A percentile compares a stretch with the other conserved stretches of the same genome.
These are phyloP conservation scores for Achatina immaculata DNA, from an alignment of 1,140 invertebrate species.

Conservation along the genomic window DNA sequence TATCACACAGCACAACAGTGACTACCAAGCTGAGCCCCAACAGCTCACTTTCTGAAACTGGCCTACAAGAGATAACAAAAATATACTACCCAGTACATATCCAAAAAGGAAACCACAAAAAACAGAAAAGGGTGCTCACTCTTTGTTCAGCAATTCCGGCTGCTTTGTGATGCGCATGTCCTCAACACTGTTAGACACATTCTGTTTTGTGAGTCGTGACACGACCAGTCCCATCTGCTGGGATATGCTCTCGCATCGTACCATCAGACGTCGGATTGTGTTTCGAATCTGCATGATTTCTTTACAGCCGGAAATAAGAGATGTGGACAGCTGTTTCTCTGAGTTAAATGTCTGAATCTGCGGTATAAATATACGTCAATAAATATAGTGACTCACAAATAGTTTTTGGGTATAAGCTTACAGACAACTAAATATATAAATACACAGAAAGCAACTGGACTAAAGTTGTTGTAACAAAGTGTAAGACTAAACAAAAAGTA, in stretches of 20 bases:
- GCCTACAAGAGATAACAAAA: too few relatives aligned
- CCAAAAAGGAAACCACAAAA: neutral
- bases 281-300: constrained; percentile 71
- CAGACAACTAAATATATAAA: neutral
- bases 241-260: constrained; percentile 72
- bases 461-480: too few relatives aligned
- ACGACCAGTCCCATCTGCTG: constrained; percentile 71
- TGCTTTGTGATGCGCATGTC: constrained; percentile 7
- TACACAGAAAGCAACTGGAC: too few relatives aligned
- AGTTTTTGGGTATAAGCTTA: too few relatives aligned
- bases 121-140: neutral
- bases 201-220: constrained; percentile 58
- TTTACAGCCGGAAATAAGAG: constrained; percentile 70
- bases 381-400: neutral
- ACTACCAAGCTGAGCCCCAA: too few relatives aligned
- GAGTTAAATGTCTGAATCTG: constrained; percentile 26
- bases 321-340: constrained; percentile 56
- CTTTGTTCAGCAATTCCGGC: constrained; percentile 29
- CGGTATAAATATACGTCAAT: constrained; percentile 1
- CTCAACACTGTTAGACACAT: neutral
- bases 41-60: too few relatives aligned
- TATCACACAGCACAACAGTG: too few relatives aligned
- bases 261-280: constrained; percentile 72
- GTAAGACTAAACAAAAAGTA: too few relatives aligned
- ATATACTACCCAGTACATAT: too few relatives aligned